Evolutionary conservation across 1,140 invertebrate species (phyloP), one percentile per base, ranked within the genome.

Genomic region (Cyclina sinensis): DNA sequence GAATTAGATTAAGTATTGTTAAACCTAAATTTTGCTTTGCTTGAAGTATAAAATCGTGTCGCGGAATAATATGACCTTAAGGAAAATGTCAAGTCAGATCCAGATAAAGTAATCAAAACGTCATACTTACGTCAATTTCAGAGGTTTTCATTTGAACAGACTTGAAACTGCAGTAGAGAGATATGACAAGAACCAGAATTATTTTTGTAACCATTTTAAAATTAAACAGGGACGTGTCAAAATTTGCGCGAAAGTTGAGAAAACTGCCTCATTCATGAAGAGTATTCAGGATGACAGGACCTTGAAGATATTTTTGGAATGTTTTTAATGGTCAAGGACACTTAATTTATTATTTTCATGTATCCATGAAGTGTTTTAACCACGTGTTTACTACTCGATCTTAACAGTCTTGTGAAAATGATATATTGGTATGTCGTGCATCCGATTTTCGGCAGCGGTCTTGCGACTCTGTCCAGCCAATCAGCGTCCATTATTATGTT

Each of bases 401-500:
- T 18, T 4, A 7, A 7, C 3, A 57, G 3, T n/a, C 3, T 11
- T 57, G 1, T 65, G 30, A 65, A 65, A 65, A 32, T 30, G 62
- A 30, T 70, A 4, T 30, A 70, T 70, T 35, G 30, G 48, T 30
- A 84, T 84, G 82, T 84, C 82, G 82, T 74, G 27, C 54, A 14
- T 35, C 32, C 62, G 82, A 37, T 73, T 70, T 73, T 2, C 59
- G 62, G 62, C 39, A 73, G 27, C 48, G 24, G 39, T 86, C 84
- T 78, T 65, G 35, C 85, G 57, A 87, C 54, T 32, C 12, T 37
- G 32, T n/a, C 37, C 57, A 54, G 54, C 85, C 85, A 87, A 87
- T 87, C 85, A 70, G 27, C 32, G 46, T 16, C 30, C 59, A 35
- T n/a, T 32, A 65, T 79, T 51, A n/a, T 65, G 74, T 62, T 86